Percentiles rank a stretch among this genome's conserved stretches.
These are phyloP conservation scores for Cladorhizidae sp. DNA, from an alignment of 37 sponge, comb jelly and placozoan genomes.

Conservation along the genomic window DNA sequence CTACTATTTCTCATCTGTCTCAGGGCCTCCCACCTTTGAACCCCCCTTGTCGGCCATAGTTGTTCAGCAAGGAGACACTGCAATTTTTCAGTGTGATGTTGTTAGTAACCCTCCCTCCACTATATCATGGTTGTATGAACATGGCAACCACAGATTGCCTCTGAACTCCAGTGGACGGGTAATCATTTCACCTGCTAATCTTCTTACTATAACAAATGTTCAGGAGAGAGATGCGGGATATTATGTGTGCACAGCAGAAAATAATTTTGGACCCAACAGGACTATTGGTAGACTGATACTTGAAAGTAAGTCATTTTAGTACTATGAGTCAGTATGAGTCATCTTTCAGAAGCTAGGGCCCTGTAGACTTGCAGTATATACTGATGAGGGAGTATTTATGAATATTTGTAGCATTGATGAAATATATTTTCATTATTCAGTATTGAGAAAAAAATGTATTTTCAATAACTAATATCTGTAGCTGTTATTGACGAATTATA, in stretches of 20 bases:
- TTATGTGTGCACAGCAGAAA: constrained; percentile 46
- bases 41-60: neutral
- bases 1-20: neutral
- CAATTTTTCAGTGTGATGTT: constrained; percentile 36
- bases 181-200: neutral
- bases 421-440: too few relatives aligned
- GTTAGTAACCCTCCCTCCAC: constrained; percentile 53
- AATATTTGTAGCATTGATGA: too few relatives aligned
- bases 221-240: constrained; percentile 50
- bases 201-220: constrained; percentile 45
- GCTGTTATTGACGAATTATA: too few relatives aligned
- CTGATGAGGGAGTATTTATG: too few relatives aligned
- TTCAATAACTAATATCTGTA: too few relatives aligned
- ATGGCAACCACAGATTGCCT: neutral
- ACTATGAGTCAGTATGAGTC: too few relatives aligned
- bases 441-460: too few relatives aligned
- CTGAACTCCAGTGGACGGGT: constrained; percentile 12
- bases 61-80: constrained; percentile 22
- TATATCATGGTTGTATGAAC: constrained; percentile 26
- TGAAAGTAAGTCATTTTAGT: constrained; percentile 33
- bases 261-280: constrained; percentile 41
- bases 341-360: too few relatives aligned
- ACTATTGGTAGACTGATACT: constrained; percentile 46
- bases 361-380: too few relatives aligned
- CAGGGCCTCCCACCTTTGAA: constrained; percentile 59